These are phyloP conservation scores for Gorilla gorilla DNA, from an alignment of 2,113 vertebrate species.

Conservation along the genomic window DNA sequence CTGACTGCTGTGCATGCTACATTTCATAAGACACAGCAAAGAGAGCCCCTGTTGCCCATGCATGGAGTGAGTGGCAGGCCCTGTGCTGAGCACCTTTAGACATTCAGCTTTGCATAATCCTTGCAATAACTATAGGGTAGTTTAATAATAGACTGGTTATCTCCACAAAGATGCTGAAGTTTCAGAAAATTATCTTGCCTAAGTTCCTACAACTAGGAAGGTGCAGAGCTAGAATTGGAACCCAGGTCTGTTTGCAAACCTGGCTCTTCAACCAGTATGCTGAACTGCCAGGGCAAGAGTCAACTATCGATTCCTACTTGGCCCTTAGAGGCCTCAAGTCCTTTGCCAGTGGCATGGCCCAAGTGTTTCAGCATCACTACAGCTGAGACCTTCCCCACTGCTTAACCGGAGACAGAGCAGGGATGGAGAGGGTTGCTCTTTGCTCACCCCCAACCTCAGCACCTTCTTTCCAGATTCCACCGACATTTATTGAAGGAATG, in stretches of 20 bases:
- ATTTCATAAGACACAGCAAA: background rate
- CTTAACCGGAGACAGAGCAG: background rate
- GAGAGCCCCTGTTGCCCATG: background rate
- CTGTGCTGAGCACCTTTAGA: background rate
- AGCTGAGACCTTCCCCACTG: background rate
- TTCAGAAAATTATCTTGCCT: constrained; percentile 54
- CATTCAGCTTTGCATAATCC: background rate
- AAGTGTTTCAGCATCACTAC: background rate
- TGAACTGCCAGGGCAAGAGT: background rate
- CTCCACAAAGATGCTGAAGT: constrained; percentile 7
- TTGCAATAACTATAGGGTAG: background rate
- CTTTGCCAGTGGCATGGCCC: background rate
- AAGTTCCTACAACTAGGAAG: constrained; percentile 21
- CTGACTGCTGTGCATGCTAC: background rate
- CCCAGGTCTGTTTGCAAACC: background rate
- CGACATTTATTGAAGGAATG: background rate
- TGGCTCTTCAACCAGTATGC: background rate
- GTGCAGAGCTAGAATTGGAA: background rate
- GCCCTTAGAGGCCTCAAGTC: background rate
- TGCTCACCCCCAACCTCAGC: background rate
- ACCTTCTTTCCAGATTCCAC: background rate
- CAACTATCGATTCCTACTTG: background rate
- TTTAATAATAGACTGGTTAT: constrained; percentile 1
- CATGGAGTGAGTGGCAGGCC: background rate
- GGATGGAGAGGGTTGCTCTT: background rate